Evolutionary conservation across 2,113 vertebrate species (phyloP).

Genomic region (Zosterops japonicus): DNA sequence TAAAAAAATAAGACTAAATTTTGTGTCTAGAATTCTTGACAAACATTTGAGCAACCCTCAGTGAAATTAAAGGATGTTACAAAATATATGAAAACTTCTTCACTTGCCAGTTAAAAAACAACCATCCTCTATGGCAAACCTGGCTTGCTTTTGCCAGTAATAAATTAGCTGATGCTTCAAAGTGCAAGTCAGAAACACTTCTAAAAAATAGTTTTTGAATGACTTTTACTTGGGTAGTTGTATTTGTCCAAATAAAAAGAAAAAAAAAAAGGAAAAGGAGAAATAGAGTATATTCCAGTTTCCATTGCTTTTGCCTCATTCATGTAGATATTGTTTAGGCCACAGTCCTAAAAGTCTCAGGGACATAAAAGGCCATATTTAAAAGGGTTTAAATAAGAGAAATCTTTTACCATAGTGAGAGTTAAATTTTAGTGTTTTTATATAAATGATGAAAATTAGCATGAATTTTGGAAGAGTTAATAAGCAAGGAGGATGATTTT

Average conservation of each 20-base stretch:
- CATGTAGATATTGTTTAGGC: not conserved
- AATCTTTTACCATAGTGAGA: not conserved
- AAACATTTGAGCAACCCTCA: not conserved
- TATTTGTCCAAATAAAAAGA: not conserved
- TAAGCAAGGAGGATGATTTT: not conserved
- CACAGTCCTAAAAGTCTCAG: not conserved
- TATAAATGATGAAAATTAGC: not conserved
- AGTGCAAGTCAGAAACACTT: not conserved
- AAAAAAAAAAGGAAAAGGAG: fast-evolving
- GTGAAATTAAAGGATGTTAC: not conserved
- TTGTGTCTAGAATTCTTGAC: not conserved
- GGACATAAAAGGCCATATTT: not conserved
- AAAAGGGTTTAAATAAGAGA: not conserved
- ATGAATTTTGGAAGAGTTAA: conserved; percentile 11
- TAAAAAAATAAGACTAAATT: conserved; percentile 10
- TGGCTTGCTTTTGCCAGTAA: not conserved
- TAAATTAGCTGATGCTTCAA: not conserved
- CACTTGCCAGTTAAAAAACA: not conserved
- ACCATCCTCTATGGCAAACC: not conserved
- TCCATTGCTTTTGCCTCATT: not conserved
- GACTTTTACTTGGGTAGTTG: not conserved
- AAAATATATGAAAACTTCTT: not conserved
- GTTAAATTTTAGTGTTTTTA: not conserved
- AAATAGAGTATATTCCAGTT: not conserved
- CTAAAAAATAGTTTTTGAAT: not conserved